Conservation (phyloP, 2,888 invertebrate genomes). For the Drosophila nr. perissopoda region DNA sequence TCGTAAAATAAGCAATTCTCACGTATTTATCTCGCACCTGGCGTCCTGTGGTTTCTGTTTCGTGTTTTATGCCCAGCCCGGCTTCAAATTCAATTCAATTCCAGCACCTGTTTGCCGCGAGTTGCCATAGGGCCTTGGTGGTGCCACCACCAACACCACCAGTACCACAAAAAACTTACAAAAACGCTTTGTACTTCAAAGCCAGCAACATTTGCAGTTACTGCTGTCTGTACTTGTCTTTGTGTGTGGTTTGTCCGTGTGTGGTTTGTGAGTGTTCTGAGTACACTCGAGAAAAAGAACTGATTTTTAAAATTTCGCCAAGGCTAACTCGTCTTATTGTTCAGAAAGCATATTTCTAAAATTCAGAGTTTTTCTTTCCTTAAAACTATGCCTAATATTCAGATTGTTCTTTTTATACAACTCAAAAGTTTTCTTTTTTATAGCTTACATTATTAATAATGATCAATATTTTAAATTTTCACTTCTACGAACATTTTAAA, state of each 20-base stretch:
- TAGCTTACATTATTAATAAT: not conserved
- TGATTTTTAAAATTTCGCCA: not conserved
- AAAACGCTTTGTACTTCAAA: slow-evolving; percentile 77
- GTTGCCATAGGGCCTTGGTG: slow-evolving; percentile 71
- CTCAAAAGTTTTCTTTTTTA: not conserved
- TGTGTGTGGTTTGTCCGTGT: slow-evolving; percentile 22
- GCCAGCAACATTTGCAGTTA: slow-evolving; percentile 57
- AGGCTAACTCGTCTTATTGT: not conserved
- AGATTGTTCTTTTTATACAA: not conserved
- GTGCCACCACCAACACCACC: slow-evolving; percentile 39
- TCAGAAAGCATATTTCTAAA: not conserved
- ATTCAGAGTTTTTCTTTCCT: not conserved
- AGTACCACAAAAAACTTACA: slow-evolving; percentile 32
- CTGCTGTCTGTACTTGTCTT: slow-evolving; percentile 39
- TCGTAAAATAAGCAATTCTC: slow-evolving; percentile 76
- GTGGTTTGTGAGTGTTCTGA: not conserved
- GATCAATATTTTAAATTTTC: not conserved
- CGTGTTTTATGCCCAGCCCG: slow-evolving; percentile 28
- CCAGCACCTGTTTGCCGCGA: slow-evolving; percentile 42
- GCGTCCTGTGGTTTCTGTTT: slow-evolving; percentile 50
- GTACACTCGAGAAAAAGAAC: not conserved
- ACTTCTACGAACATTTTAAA: not conserved
- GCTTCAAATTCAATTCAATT: slow-evolving; percentile 73
- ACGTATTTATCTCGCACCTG: slow-evolving; percentile 61
- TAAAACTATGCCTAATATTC: not conserved